phyloP scores from a whole-genome alignment of 2,888 invertebrate species.

The Macaria liturata region DNA sequence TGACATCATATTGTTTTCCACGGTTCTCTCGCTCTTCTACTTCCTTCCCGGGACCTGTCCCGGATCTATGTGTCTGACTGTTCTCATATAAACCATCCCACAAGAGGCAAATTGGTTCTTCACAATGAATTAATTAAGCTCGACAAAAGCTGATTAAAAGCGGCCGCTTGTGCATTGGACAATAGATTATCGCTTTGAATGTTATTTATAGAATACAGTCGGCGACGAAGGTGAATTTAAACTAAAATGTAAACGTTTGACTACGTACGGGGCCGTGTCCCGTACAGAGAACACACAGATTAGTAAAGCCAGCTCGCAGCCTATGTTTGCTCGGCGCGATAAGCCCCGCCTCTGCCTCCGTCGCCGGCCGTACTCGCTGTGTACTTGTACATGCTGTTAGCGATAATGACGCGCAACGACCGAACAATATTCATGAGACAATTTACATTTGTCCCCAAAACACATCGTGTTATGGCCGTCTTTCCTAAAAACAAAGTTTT shows the following conservation, averaged over 20 bases:
- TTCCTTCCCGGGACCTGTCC: not conserved
- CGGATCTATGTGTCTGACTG: not conserved
- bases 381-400: slow-evolving; percentile 28
- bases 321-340: too few relatives aligned
- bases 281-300: too few relatives aligned
- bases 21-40: not conserved
- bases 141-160: slow-evolving; percentile 35
- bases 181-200: slow-evolving; percentile 45
- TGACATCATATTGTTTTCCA: too few relatives aligned
- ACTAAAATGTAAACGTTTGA: slow-evolving; percentile 10
- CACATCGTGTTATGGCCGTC: slow-evolving; percentile 10
- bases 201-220: slow-evolving; percentile 46
- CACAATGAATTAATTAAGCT: slow-evolving; percentile 18
- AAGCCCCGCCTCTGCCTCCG: slow-evolving; percentile 17
- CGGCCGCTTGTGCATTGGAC: slow-evolving; percentile 40
- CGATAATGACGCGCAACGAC: slow-evolving; percentile 27
- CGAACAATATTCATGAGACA: slow-evolving; percentile 34
- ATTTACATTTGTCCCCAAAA: slow-evolving; percentile 15
- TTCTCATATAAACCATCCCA: slow-evolving; percentile 16
- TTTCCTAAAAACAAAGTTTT: slow-evolving; percentile 16
- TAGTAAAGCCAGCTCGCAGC: too few relatives aligned
- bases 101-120: slow-evolving; percentile 20
- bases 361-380: slow-evolving; percentile 30
- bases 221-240: slow-evolving; percentile 40
- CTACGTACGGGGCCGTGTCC: slow-evolving; percentile 3